Conservation (phyloP, 2,113 vertebrate species). For the Vimba vimba region DNA sequence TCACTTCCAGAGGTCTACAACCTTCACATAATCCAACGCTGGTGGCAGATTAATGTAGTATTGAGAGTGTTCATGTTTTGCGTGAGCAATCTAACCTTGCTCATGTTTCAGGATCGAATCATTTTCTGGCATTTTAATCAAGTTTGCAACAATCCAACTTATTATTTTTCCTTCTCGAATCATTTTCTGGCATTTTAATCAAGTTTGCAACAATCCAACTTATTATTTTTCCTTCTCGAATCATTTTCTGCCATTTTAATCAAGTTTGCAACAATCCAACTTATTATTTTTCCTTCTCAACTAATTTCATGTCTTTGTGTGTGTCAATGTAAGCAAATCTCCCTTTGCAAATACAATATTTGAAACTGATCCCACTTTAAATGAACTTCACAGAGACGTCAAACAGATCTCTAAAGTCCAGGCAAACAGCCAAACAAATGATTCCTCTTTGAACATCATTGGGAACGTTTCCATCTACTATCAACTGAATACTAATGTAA, state of each 20-base stretch:
- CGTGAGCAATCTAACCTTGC: not conserved
- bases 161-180: not conserved
- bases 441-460: constrained; percentile 29
- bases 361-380: constrained; percentile 21
- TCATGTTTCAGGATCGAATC: not conserved
- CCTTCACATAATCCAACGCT: not conserved
- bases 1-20: not conserved
- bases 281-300: not conserved
- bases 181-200: no score
- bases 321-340: not conserved
- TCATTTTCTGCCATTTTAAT: no score
- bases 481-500: constrained; percentile 24
- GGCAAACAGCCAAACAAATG: constrained; percentile 31
- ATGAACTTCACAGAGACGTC: constrained; percentile 16
- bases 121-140: not conserved
- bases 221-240: not conserved
- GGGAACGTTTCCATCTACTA: not conserved
- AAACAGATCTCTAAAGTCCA: constrained; percentile 14
- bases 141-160: not conserved
- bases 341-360: not conserved
- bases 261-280: not conserved
- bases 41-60: not conserved
- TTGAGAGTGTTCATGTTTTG: not conserved
- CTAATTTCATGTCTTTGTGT: not conserved
- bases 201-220: not conserved